phyloP scores from a whole-genome alignment of 2,113 vertebrate species.

The Nothocercus julius region DNA sequence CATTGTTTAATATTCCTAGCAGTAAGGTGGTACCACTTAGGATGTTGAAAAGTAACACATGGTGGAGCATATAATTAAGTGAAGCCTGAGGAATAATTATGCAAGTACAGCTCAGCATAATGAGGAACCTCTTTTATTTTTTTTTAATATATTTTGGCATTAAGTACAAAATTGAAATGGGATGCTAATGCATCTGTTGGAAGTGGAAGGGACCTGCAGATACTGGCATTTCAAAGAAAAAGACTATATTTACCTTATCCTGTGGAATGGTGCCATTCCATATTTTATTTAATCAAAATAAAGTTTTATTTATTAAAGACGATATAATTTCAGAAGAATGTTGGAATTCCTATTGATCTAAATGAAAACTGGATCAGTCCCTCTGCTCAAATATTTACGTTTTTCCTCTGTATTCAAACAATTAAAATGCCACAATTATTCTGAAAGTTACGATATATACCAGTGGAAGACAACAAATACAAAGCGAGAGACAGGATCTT shows the following conservation, averaged over 20 bases:
- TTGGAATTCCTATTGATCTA: neutral
- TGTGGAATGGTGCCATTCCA: neutral
- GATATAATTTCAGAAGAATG: neutral
- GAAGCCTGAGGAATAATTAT: slow-evolving; percentile 45
- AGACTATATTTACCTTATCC: neutral
- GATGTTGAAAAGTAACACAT: slow-evolving; percentile 17
- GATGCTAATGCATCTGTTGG: neutral
- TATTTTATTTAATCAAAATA: neutral
- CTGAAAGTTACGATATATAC: neutral
- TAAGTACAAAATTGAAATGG: slow-evolving; percentile 31
- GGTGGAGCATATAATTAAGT: slow-evolving; percentile 45
- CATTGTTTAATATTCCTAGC: slow-evolving; percentile 39
- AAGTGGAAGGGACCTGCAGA: neutral
- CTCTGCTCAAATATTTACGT: slow-evolving; percentile 13
- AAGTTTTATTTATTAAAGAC: neutral
- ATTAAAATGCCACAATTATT: neutral
- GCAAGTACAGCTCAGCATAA: slow-evolving; percentile 21
- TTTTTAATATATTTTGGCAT: slow-evolving; percentile 1
- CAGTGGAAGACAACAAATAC: neutral
- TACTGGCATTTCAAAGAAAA: neutral
- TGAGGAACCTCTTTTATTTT: neutral
- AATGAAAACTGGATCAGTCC: neutral
- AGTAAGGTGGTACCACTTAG: slow-evolving; percentile 6
- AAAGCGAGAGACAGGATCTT: neutral
- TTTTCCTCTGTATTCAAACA: neutral